Evolutionary conservation across 2,113 vertebrate genomes (phyloP), one percentile per base, ranked within the genome.

Genomic region (Protobothrops mucrosquamatus): DNA sequence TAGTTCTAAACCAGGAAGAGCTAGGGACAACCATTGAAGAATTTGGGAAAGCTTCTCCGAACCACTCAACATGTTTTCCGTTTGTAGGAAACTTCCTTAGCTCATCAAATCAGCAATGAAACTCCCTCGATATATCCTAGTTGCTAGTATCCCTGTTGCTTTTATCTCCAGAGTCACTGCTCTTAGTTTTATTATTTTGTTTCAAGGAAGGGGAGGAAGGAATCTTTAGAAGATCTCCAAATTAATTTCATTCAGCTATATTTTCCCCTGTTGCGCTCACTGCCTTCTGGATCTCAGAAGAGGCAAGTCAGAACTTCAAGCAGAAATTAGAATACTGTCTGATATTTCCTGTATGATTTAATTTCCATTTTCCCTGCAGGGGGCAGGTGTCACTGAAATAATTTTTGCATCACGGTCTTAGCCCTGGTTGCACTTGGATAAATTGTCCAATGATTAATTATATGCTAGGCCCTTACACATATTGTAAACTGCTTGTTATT

Each of bases 381-480:
- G 90, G 61, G 29, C 94, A 34, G 64, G 22, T 34, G 46, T 81
- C 39, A 88, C 52, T 88, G 89, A 54, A 87, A 88, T 61, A 34
- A 20, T 0, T 10, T 95, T 56, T 94, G 39, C 34, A 26, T 91
- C 26, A 23, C 74, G 69, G 24, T 10, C 39, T 51, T 81, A 94
- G 51, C 55, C 14, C 39, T 92, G 46, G 39, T 81, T 92, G 57
- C 39, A 91, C 39, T 39, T 90, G 95, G 74, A 12, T 0, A 6
- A 94, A 54, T 52, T 92, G 5, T 10, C 92, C 94, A 85, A 92
- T 88, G 86, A 8, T 18, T 18, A 1, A 7, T 94, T 95, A 92
- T 93, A 94, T 8, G 26, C 55, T 94, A 94, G 85, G 81, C 91
- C 2, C 29, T 89, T 88, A 94, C 52, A 89, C 5, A 92, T 92